These are phyloP conservation scores for Serilophus lunatus DNA, from an alignment of 2,113 vertebrate species.

Conservation along the genomic window DNA sequence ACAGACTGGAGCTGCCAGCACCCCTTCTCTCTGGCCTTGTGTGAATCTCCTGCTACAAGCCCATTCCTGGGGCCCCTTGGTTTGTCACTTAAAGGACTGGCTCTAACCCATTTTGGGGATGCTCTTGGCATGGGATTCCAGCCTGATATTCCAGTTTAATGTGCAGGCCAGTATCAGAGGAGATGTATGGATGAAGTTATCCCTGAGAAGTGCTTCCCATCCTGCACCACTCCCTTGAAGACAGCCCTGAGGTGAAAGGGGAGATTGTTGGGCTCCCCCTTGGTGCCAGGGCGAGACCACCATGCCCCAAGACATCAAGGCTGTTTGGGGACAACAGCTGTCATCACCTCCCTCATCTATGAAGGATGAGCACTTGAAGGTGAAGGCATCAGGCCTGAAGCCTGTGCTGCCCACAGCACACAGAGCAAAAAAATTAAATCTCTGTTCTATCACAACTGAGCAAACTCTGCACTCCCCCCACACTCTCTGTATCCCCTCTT, in stretches of 20 bases:
- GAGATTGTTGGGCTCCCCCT: background rate
- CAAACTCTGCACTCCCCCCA: background rate
- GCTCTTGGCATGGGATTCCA: background rate
- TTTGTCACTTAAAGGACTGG: background rate
- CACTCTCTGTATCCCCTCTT: background rate
- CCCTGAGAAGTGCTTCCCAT: background rate
- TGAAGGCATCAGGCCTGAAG: fast-evolving
- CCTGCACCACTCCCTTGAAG: fast-evolving
- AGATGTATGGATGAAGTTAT: background rate
- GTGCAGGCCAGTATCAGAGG: fast-evolving
- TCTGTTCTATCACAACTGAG: background rate
- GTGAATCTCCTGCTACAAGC: background rate
- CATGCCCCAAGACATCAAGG: fast-evolving
- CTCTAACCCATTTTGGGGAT: background rate
- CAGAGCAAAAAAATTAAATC: too few species aligned
- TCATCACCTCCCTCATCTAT: background rate
- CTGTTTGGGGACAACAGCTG: background rate
- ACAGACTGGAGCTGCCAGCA: conserved; percentile 12
- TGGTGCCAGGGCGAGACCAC: background rate
- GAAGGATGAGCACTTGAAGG: background rate
- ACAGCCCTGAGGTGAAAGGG: background rate
- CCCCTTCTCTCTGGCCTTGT: background rate
- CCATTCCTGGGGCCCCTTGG: background rate
- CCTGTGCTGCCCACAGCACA: fast-evolving
- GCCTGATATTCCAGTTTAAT: background rate